Evolutionary conservation across 2,113 vertebrate genomes (phyloP).

Genomic region (Chionodraco myersi): DNA sequence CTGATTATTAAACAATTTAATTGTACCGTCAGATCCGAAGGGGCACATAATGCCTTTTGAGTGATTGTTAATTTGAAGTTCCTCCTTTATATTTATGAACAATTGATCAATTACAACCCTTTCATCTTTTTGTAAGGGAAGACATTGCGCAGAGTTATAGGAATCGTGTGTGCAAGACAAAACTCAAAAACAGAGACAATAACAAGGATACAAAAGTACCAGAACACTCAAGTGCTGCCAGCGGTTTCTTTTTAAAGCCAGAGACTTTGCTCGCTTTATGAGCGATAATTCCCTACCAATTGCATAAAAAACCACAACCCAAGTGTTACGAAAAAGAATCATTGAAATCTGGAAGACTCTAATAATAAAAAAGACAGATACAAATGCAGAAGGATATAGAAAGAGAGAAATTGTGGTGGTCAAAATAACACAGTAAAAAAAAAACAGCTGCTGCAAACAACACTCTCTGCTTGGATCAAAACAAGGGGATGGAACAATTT

Average conservation of each 20-base stretch:
- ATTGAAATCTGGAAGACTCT: slow-evolving; percentile 11
- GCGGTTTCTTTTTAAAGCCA: background rate
- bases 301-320: slow-evolving; percentile 15
- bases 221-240: background rate
- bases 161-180: background rate
- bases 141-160: background rate
- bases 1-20: background rate
- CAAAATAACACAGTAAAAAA: slow-evolving; percentile 60
- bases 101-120: no score
- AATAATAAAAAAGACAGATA: background rate
- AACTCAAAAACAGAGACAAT: slow-evolving; percentile 4
- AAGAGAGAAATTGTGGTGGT: slow-evolving; percentile 44
- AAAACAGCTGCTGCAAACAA: slow-evolving; percentile 66
- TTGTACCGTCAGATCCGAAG: background rate
- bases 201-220: slow-evolving; percentile 21
- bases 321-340: slow-evolving; percentile 1
- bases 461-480: slow-evolving; percentile 67
- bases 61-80: background rate
- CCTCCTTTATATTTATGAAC: background rate
- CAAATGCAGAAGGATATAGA: slow-evolving; percentile 13
- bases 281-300: background rate
- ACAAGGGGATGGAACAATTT: slow-evolving; percentile 72
- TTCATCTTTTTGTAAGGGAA: background rate
- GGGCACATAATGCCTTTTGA: background rate
- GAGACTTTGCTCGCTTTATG: background rate